Evolutionary conservation across 1,140 invertebrate genomes (phyloP), one percentile per base, ranked within the genome.

Genomic region (Macrotrachela quadricornifera): DNA sequence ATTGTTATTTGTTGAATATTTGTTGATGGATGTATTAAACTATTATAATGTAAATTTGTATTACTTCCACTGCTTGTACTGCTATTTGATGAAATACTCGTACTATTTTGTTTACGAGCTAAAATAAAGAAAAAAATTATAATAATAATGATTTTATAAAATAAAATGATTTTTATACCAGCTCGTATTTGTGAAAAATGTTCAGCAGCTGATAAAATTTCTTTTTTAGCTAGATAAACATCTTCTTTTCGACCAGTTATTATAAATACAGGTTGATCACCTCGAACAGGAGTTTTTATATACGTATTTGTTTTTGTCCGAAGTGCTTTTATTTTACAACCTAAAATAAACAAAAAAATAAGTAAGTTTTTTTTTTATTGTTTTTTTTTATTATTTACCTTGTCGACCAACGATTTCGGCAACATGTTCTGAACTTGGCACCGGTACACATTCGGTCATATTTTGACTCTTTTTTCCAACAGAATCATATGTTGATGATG

Each of bases 251-350:
- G 80, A n/a, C 94, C 92, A 11, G 94, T 99, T 9, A 99, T 91
- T 18, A 97, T 90, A 71, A 99, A 99, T 41, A 97, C 88, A 1
- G 94, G 92, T 67, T 96, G 90, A 70, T 97, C 92, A 11, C 90
- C 90, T 38, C 92, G 79, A 13, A 95, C 87, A 55, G 92, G 92
- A 0, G 91, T 97, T 73, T 96, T 97, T 66, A 99, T 99, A 77
- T 99, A 99, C 0, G 94, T 99, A 75, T 97, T 97, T 42, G 92
- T 99, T 73, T 97, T 96, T 1, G 91, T 88, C 55, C 94, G 78
- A 0, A 99, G 76, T 6, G 90, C 91, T 72, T 99, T 99, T 64
- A 99, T 97, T 74, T 99, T 99, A 75, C 94, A 97, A 59, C 94
- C 21, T 30, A 30, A 8, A 30, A n/a, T n/a, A 4, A 30, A 30